phyloP scores from a whole-genome alignment of 2,888 invertebrate genomes.

The Catocala fraxini region DNA sequence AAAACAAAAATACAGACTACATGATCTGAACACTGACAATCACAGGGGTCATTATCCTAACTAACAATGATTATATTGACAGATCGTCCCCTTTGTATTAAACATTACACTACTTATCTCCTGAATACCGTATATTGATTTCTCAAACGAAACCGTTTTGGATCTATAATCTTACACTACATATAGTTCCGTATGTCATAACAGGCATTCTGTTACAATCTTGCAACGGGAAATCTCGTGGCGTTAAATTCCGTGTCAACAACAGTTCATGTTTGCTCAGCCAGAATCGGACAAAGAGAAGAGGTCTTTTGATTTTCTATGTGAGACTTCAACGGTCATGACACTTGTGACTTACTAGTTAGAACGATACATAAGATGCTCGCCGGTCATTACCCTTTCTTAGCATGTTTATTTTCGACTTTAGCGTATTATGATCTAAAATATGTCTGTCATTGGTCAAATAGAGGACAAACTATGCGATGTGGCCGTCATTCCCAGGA shows the following conservation, averaged over 20 bases:
- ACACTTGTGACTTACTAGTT: conserved; percentile 1
- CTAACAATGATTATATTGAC: too few species aligned
- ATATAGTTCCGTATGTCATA: too few species aligned
- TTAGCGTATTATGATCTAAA: conserved; percentile 10
- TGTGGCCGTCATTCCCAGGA: not conserved
- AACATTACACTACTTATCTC: too few species aligned
- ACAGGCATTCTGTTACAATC: too few species aligned
- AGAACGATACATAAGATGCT: conserved; percentile 1
- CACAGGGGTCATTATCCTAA: too few species aligned
- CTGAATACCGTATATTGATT: too few species aligned
- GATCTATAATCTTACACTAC: too few species aligned
- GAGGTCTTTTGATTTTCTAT: not conserved
- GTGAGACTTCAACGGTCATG: not conserved
- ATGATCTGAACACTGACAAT: too few species aligned
- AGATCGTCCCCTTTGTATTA: too few species aligned
- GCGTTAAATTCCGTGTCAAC: conserved; percentile 4
- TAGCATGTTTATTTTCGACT: conserved; percentile 6
- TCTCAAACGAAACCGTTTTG: too few species aligned
- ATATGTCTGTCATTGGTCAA: conserved; percentile 7
- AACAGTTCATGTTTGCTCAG: conserved; percentile 3
- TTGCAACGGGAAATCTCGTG: too few species aligned
- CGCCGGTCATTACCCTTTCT: conserved; percentile 13
- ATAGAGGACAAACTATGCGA: not conserved
- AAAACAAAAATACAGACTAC: too few species aligned
- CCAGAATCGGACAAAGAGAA: not conserved